phyloP scores from a whole-genome alignment of 1,140 invertebrate species.

The Brachionus koreanus region DNA sequence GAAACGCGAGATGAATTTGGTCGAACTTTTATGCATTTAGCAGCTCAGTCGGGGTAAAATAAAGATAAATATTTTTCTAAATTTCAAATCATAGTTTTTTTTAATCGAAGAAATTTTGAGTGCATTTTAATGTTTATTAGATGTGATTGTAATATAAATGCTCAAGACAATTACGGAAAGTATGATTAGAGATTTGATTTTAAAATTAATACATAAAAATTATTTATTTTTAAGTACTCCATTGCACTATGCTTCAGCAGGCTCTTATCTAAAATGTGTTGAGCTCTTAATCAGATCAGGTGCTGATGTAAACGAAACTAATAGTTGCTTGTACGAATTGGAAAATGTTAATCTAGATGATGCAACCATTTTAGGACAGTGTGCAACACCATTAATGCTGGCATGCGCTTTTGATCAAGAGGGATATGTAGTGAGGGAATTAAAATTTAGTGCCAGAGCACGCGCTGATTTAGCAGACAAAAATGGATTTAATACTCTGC shows the following conservation, averaged over 20 bases:
- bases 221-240: background rate
- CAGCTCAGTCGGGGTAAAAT: slow-evolving; percentile 62
- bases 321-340: background rate
- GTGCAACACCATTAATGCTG: slow-evolving; percentile 18
- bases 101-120: slow-evolving; percentile 62
- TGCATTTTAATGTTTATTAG: slow-evolving; percentile 56
- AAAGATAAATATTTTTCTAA: background rate
- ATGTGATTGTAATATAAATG: slow-evolving; percentile 19
- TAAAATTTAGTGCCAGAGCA: slow-evolving; percentile 15
- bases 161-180: slow-evolving; percentile 40
- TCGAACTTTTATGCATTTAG: slow-evolving; percentile 63
- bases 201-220: background rate
- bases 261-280: slow-evolving; percentile 36
- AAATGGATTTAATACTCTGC: slow-evolving; percentile 37
- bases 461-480: background rate
- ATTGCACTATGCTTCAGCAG: slow-evolving; percentile 15
- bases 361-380: background rate
- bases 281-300: slow-evolving; percentile 21
- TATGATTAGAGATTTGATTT: background rate
- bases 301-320: slow-evolving; percentile 37
- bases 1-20: slow-evolving; percentile 61
- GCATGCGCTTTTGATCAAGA: slow-evolving; percentile 43
- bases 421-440: slow-evolving; percentile 27
- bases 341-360: background rate
- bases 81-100: slow-evolving; percentile 10